Evolutionary conservation across 1,140 invertebrate genomes (phyloP), one percentile per base, ranked within the genome.

Genomic region (Zaprionus tsacasi): DNA sequence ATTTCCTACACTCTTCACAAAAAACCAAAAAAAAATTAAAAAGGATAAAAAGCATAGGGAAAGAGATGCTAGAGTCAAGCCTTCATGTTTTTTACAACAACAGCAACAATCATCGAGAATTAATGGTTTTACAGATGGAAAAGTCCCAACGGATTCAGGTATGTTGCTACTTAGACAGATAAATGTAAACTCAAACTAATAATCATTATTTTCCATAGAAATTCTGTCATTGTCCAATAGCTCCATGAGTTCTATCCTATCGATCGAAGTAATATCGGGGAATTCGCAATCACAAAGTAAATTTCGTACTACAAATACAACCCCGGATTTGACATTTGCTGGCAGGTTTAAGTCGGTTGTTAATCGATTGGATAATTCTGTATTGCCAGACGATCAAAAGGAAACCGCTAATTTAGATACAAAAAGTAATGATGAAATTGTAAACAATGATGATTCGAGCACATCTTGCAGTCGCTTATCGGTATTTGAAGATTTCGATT

Each of bases 191-290:
- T 10, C n/a, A 13, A 13, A 25, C 6, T 6, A 6, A 7, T 0
- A 30, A 45, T 5, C 48, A 17, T 35, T 33, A 0, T 45, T 21
- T 57, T n/a, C 40, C 52, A 0, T 36, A 91, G 90, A 91, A 79
- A 87, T 88, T 40, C 68, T 91, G 25, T 92, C 91, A 3, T 40
- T 92, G 35, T 91, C 91, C 11, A 92, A 91, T 61, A 92, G 91
- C 58, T 92, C 91, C 0, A 82, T 92, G 79, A 91, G 91, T 56
- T 91, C 90, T 35, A 79, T 91, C 30, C 74, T 92, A 70, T 81
- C 87, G 56, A 81, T 70, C 7, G 86, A 90, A 67, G 61, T 70
- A 6, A 15, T 70, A 15, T 58, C 76, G 6, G 76, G 56, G 25
- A 82, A 70, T 21, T 70, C 74, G 2, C 67, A 75, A 30, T 70